A percentile compares a stretch with the other conserved stretches of the same genome.
phyloP scores from a whole-genome alignment of 1,140 invertebrate species.

The Conus betulinus region DNA sequence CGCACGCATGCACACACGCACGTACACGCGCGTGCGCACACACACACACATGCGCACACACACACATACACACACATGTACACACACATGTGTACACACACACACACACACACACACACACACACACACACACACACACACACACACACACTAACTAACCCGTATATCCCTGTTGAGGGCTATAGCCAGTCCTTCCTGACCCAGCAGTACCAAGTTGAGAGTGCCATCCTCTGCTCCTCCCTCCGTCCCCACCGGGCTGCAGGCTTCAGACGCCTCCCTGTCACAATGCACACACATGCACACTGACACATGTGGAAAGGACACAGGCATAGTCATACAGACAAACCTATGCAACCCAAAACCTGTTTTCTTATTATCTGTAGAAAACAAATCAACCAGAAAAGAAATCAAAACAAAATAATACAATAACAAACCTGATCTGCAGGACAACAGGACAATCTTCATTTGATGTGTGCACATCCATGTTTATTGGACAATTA shows the following conservation, averaged over 20 bases:
- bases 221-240: slow-evolving; percentile 82
- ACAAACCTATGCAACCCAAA: neutral
- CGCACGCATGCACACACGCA: neutral
- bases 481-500: no score
- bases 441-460: no score
- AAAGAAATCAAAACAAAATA: no score
- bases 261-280: neutral
- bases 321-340: neutral
- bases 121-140: no score
- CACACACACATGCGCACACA: slow-evolving; percentile 2
- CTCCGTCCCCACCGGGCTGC: slow-evolving; percentile 72
- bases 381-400: no score
- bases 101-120: no score
- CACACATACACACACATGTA: slow-evolving; percentile 8
- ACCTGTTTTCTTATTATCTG: no score
- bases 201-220: slow-evolving; percentile 82
- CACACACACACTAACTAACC: slow-evolving; percentile 74
- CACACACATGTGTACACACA: neutral
- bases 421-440: no score
- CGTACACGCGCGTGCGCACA: neutral
- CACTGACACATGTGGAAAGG: neutral
- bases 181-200: slow-evolving; percentile 85
- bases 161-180: slow-evolving; percentile 87
- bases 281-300: neutral
- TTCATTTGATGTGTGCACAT: no score